A percentile compares a stretch with the other conserved stretches of the same genome.
These are phyloP conservation scores for Gryllus longicercus DNA, from an alignment of 2,888 invertebrate genomes.

Conservation along the genomic window DNA sequence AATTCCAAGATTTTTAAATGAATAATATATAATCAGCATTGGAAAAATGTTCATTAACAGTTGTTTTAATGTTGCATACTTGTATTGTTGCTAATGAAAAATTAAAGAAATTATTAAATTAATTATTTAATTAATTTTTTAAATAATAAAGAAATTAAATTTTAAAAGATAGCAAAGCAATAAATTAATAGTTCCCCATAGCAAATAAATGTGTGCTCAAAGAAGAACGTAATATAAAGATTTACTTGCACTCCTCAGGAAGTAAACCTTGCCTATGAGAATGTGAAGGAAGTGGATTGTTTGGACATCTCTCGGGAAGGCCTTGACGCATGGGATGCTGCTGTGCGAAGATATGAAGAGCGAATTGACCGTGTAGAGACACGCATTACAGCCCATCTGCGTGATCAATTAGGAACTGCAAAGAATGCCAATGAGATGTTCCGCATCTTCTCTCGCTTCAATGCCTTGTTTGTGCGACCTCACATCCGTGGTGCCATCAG, in stretches of 20 bases:
- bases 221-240: too few relatives aligned
- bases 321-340: constrained; percentile 96
- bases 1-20: not conserved
- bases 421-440: constrained; percentile 99
- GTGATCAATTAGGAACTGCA: constrained; percentile 96
- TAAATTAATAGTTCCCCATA: not conserved
- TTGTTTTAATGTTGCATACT: not conserved
- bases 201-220: too few relatives aligned
- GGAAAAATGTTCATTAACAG: not conserved
- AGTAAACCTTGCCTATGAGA: constrained; percentile 92
- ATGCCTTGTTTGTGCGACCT: constrained; percentile 96
- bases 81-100: not conserved
- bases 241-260: constrained; percentile 44
- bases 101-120: not conserved
- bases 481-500: constrained; percentile 98
- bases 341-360: constrained; percentile 94
- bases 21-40: not conserved
- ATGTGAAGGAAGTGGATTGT: constrained; percentile 97
- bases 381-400: constrained; percentile 91
- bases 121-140: not conserved
- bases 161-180: not conserved
- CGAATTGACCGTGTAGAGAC: constrained; percentile 98
- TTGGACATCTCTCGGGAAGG: constrained; percentile 96
- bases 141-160: not conserved
- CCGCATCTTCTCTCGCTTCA: constrained; percentile 95